Evolutionary conservation across 2,888 invertebrate species (phyloP), one percentile per base, ranked within the genome.

Genomic region (Galeopsomyia nigrocyanea): DNA sequence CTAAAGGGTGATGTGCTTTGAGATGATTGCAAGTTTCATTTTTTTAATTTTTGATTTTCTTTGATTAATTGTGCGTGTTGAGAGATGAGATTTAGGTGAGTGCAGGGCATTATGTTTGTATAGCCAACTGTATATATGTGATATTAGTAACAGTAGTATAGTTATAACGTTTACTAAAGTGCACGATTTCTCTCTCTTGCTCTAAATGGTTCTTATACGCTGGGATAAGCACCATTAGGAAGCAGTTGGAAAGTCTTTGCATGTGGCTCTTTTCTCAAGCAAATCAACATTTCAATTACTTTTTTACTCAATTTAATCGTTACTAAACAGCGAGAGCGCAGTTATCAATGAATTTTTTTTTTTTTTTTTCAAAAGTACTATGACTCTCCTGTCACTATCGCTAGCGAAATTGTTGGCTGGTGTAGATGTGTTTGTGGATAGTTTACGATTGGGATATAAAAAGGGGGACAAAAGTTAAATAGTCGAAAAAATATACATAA

Each of bases 381-480:
- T 81, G 84, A 82, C 82, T 85, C 84, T 86, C 86, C 86, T 86
- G 86, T 86, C 86, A 86, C 86, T 86, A 85, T 86, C 80, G 84
- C 85, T 85, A 86, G 85, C 86, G 81, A 81, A 80, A 78, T 75
- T 80, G 80, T 82, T 79, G 79, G 80, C 81, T 75, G 73, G 71
- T 77, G 77, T 78, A 10, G 39, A 74, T 78, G 75, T 76, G 68
- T 66, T 26, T 75, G 77, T 39, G 39, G 76, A 77, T 76, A 49
- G 71, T 55, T 66, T 57, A 14, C 56, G 56, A 72, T 5, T 5
- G 39, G 39, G 7, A 39, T 10, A 39, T 10, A 39, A 7, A 39
- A 39, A 39, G 7, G 13, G 7, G 39, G 39, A 39, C 39, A 39
- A 39, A 39, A 39, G 39, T 39, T 2, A 3, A 26, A 5, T 26